These are phyloP conservation scores for Magallana nippona DNA, from an alignment of 2,888 invertebrate species.

Conservation along the genomic window DNA sequence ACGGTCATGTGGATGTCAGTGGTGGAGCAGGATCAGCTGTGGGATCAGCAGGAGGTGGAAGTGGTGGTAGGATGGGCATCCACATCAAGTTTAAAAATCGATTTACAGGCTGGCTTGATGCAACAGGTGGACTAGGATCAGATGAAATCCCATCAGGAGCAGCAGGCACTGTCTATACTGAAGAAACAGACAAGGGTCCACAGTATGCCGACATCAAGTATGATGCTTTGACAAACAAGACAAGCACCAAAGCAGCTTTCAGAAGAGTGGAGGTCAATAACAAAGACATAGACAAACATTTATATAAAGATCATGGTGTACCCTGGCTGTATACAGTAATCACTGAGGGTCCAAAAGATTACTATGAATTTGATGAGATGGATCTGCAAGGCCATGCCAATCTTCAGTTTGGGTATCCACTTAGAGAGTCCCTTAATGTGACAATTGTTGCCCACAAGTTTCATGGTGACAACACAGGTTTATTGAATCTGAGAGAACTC, in stretches of 20 bases:
- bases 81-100: conserved; percentile 64
- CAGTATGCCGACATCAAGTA: conserved; percentile 72
- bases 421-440: conserved; percentile 47
- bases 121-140: conserved; percentile 63
- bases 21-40: conserved; percentile 61
- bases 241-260: conserved; percentile 56
- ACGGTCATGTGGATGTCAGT: conserved; percentile 65
- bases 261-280: conserved; percentile 66
- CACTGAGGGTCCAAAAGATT: conserved; percentile 56
- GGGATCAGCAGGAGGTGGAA: conserved; percentile 62
- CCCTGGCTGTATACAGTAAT: conserved; percentile 70
- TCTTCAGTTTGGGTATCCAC: conserved; percentile 64
- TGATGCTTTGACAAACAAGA: conserved; percentile 52
- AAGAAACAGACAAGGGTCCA: conserved; percentile 70
- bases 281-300: conserved; percentile 62
- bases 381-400: conserved; percentile 66
- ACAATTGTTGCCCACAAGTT: conserved; percentile 63
- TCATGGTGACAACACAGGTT: conserved; percentile 68
- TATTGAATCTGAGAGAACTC: conserved; percentile 61
- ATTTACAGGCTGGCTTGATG: conserved; percentile 62
- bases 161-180: conserved; percentile 69
- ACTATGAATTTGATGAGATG: conserved; percentile 70
- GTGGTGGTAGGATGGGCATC: conserved; percentile 67
- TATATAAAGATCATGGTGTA: conserved; percentile 64
- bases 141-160: conserved; percentile 67